Conservation (phyloP, 2,113 vertebrate genomes). For the Lophura nycthemera region DNA sequence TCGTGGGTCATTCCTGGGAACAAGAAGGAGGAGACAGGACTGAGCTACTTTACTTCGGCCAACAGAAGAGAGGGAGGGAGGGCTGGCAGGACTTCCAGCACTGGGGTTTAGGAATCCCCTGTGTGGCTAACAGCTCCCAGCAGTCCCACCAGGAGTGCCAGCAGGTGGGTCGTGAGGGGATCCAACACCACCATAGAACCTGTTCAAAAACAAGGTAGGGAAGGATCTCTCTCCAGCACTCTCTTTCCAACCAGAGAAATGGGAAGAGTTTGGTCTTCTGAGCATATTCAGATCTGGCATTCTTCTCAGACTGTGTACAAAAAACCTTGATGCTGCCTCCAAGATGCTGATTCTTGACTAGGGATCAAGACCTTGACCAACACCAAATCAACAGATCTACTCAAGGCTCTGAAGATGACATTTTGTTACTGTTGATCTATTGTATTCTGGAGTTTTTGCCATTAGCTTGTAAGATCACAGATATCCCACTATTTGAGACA, state of each 20-base stretch:
- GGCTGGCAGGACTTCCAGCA: background rate
- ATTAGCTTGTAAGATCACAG: background rate
- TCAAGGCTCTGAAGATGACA: background rate
- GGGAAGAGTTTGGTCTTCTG: background rate
- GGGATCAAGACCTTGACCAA: background rate
- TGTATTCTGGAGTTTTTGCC: background rate
- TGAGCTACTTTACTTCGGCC: background rate
- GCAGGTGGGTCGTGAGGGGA: background rate
- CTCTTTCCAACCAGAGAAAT: background rate
- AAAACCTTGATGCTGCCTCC: background rate
- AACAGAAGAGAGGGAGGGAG: background rate
- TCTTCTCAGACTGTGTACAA: background rate
- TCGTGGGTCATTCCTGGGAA: constrained; percentile 87
- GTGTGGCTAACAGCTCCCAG: background rate
- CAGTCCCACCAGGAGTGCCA: background rate
- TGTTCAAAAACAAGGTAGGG: background rate
- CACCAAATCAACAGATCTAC: background rate
- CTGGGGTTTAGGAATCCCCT: background rate
- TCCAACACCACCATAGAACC: background rate
- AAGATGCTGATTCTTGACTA: background rate
- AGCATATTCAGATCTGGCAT: background rate
- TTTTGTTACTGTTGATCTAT: background rate
- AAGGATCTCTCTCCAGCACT: background rate
- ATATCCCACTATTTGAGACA: background rate
- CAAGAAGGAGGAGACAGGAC: background rate